Evolutionary conservation across 2,888 invertebrate species (phyloP), one percentile per base, ranked within the genome.

Genomic region (Scaptodrosophila latifasciaeformis): DNA sequence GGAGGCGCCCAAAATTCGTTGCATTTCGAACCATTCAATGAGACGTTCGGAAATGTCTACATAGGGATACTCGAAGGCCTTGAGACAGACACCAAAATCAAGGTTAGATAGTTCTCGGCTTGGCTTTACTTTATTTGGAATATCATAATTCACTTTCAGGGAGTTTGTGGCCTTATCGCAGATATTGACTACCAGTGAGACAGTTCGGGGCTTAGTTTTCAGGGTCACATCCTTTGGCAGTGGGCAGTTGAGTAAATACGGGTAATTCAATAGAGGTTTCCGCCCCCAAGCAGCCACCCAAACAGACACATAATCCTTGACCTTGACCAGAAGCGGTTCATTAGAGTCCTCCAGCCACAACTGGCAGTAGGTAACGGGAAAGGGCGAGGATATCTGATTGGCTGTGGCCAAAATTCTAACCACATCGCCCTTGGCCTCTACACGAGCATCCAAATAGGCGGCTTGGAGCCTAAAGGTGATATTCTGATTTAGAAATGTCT

Each of bases 231-330:
- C 44, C 0, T 89, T 88, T 0, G 96, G 96, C 62, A 96, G 88
- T 70, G 92, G 92, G 85, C 96, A 96, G 6, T 95, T 94, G 59
- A 94, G 90, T 66, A 96, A 88, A 85, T 95, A 96, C 0, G 96
- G 96, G 85, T 96, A 96, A 83, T 93, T 93, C 47, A 95, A 92
- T 27, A 92, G 91, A 81, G 94, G 92, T 77, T 92, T 91, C 86
- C 94, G 93, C 50, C 95, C 96, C 96, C 96, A 96, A 84, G 92
- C 93, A 65, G 91, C 90, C 82, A 93, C 92, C 96, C 96, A 96
- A 67, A 96, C 40, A 12, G 67, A 74, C 1, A 74, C 3, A 17
- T 34, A 67, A 9, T 95, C 94, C 64, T 92, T 90, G 19, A 91
- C 92, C 74, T 92, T 91, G 7, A 92, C 90, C 17, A 94, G 89